Percentiles rank a stretch among this genome's conserved stretches.
These are phyloP conservation scores for Galeopsomyia nigrocyanea DNA, from an alignment of 2,888 invertebrate species.

Conservation along the genomic window DNA sequence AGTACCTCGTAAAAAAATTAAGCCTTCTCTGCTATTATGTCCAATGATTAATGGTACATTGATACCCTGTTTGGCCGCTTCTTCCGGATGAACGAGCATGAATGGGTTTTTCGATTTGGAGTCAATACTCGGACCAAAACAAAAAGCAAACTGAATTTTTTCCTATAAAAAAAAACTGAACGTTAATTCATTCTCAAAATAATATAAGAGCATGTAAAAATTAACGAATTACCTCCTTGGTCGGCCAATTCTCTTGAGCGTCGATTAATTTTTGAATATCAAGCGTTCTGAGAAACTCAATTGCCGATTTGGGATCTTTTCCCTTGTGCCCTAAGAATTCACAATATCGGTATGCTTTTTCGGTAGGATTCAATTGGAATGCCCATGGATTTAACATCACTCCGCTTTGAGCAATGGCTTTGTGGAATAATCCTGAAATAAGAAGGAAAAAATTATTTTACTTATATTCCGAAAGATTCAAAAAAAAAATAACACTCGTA, in stretches of 20 bases:
- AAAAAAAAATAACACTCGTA: too few relatives aligned
- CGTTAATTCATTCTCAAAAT: background rate
- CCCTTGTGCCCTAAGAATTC: conserved; percentile 52
- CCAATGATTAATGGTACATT: conserved; percentile 52
- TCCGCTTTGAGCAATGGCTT: conserved; percentile 62
- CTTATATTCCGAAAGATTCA: too few relatives aligned
- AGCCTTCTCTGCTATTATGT: conserved; percentile 51
- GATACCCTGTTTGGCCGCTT: conserved; percentile 40
- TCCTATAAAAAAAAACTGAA: conserved; percentile 14
- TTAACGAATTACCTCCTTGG: conserved; percentile 40
- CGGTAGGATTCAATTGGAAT: conserved; percentile 40
- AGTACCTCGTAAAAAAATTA: conserved; percentile 55
- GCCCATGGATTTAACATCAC: conserved; percentile 54
- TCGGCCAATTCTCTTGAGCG: conserved; percentile 43
- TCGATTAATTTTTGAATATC: conserved; percentile 52
- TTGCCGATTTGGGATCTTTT: conserved; percentile 53
- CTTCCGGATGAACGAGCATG: conserved; percentile 47
- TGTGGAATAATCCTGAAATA: conserved; percentile 61
- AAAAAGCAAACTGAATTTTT: conserved; percentile 22
- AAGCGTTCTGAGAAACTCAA: conserved; percentile 55
- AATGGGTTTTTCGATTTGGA: conserved; percentile 55
- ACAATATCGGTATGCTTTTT: conserved; percentile 51
- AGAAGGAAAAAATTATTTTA: too few relatives aligned
- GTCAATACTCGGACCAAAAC: conserved; percentile 54
- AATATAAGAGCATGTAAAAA: background rate